These are phyloP conservation scores for Ascaphus truei DNA, from an alignment of 2,113 vertebrate species.

Conservation along the genomic window DNA sequence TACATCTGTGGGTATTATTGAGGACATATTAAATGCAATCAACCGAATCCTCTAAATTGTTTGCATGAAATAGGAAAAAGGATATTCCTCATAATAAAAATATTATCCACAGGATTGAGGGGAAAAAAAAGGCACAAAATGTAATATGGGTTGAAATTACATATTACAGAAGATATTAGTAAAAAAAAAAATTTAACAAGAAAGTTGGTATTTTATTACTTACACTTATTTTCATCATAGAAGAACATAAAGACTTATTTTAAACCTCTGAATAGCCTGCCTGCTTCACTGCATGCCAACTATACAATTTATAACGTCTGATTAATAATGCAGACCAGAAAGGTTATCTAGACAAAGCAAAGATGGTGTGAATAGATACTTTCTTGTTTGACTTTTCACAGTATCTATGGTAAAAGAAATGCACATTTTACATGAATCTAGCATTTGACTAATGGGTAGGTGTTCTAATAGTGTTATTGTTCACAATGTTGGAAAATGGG, in stretches of 20 bases:
- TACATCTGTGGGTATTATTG: too few species aligned
- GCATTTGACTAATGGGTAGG: not conserved
- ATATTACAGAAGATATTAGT: not conserved
- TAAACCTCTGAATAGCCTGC: not conserved
- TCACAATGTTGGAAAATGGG: too few species aligned
- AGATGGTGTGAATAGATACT: constrained; percentile 7
- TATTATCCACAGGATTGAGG: not conserved
- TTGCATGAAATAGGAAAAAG: too few species aligned
- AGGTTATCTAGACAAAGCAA: constrained; percentile 2
- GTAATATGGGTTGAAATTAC: not conserved
- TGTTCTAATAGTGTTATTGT: too few species aligned
- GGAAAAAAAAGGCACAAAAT: not conserved
- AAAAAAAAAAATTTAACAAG: not conserved
- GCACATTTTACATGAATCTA: constrained; percentile 7
- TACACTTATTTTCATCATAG: constrained; percentile 21
- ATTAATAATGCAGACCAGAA: constrained; percentile 20
- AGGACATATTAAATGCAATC: too few species aligned
- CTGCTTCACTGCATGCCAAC: not conserved
- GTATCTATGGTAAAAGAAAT: constrained; percentile 4
- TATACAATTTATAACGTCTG: not conserved
- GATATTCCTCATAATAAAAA: too few species aligned
- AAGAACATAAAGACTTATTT: not conserved
- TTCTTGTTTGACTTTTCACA: constrained; percentile 4
- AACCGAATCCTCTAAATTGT: too few species aligned
- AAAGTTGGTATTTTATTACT: not conserved